Evolutionary conservation across 2,113 vertebrate genomes (phyloP), one percentile per base, ranked within the genome.

Genomic region (Solenodon paradoxus): DNA sequence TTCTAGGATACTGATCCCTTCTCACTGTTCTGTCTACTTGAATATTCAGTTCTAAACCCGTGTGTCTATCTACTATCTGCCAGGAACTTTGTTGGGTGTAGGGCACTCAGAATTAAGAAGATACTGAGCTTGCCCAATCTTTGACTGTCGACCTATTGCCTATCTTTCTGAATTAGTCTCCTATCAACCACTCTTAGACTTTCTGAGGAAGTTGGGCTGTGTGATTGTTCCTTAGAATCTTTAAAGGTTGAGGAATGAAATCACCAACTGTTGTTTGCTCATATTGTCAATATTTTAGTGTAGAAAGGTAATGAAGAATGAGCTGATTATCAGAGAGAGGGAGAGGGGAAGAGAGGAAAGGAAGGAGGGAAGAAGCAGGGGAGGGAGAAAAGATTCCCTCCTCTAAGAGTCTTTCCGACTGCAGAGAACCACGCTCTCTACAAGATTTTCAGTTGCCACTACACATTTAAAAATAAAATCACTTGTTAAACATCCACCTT

Each of bases 381-480:
- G n/a, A n/a, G 20, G 71, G 30, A 88, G 40, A 32, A 32, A 15
- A 22, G 8, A 47, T 0, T 12, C 12, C 26, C 40, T 8, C 1
- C n/a, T n/a, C n/a, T 5, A 63, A 16, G 22, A 71, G 2, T 1
- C 15, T 7, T 53, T 38, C 42, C 20, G 7, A 19, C 32, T n/a
- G n/a, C n/a, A n/a, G n/a, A n/a, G n/a, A n/a, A 38, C 55, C 15
- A 0, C 2, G 8, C n/a, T n/a, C 16, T 10, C 28, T 12, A n/a
- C 0, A 32, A 35, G 35, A 38, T 9, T 93, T 40, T 42, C 19
- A 59, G 16, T 11, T 15, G 16, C 35, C 55, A 57, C 9, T 49
- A 9, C 35, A n/a, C n/a, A n/a, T n/a, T n/a, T n/a, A n/a, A n/a
- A n/a, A n/a, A n/a, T 35, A 17, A 19, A n/a, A 47, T 35, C 32